Evolutionary conservation across 2,888 invertebrate genomes (phyloP).

Genomic region (Orthosia cruda): DNA sequence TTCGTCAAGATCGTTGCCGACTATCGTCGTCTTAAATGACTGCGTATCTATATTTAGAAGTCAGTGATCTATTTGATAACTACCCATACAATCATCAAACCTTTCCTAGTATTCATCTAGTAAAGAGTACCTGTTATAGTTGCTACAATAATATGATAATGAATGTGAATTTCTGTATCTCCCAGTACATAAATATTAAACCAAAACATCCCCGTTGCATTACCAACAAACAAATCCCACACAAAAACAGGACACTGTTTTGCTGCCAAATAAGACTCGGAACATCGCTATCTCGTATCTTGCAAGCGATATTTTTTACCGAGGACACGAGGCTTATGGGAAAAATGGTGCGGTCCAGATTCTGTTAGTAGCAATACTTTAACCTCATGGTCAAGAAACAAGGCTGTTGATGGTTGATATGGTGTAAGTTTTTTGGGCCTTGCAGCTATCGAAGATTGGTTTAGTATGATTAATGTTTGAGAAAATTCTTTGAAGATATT

Average conservation of each 20-base stretch:
- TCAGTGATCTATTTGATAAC: no score
- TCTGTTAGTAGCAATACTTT: conserved; percentile 49
- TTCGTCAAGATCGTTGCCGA: no score
- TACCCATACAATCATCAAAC: no score
- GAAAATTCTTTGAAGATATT: conserved; percentile 10
- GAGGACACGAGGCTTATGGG: conserved; percentile 62
- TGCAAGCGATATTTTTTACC: conserved; percentile 72
- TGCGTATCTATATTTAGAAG: no score
- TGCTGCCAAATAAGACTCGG: conserved; percentile 32
- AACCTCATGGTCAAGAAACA: conserved; percentile 37
- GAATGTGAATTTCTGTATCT: no score
- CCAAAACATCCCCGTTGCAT: conserved; percentile 1
- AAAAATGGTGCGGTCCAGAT: conserved; percentile 66
- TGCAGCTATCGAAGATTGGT: conserved; percentile 26
- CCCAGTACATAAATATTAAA: not conserved
- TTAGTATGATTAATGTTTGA: conserved; percentile 36
- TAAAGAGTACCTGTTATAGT: no score
- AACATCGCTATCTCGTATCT: conserved; percentile 59
- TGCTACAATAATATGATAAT: not conserved
- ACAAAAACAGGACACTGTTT: conserved; percentile 51
- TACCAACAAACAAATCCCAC: conserved; percentile 6
- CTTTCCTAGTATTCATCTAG: not conserved
- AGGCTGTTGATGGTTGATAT: conserved; percentile 22
- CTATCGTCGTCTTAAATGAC: no score
- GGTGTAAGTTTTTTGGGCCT: conserved; percentile 31